These are phyloP conservation scores for Chaitophorus viminalis DNA, from an alignment of 2,888 invertebrate species.

Conservation along the genomic window DNA sequence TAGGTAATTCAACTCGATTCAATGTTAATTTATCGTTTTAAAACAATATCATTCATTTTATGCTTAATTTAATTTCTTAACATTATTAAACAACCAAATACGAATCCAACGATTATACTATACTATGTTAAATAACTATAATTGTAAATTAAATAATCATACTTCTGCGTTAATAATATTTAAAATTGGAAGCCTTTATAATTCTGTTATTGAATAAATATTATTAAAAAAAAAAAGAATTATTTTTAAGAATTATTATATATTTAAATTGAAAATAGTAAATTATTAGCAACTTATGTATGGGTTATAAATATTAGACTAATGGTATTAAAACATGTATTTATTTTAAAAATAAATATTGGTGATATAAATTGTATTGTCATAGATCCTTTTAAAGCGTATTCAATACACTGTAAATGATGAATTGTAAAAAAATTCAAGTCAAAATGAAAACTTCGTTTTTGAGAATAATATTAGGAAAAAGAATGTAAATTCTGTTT, in stretches of 20 bases:
- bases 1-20: too few relatives aligned
- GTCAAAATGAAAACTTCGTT: slow-evolving; percentile 14
- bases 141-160: neutral
- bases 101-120: neutral
- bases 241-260: too few relatives aligned
- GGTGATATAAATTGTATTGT: neutral
- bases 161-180: too few relatives aligned
- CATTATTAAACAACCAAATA: neutral
- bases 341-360: neutral
- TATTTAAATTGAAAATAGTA: neutral
- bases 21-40: neutral
- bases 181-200: too few relatives aligned
- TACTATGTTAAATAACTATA: neutral
- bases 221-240: too few relatives aligned
- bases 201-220: too few relatives aligned
- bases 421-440: neutral
- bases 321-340: too few relatives aligned
- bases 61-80: neutral
- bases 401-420: neutral
- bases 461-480: slow-evolving; percentile 42
- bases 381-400: neutral
- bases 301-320: too few relatives aligned
- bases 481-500: slow-evolving; percentile 30
- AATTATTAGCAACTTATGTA: neutral
- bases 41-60: neutral